Percentiles rank a stretch among this genome's conserved stretches.
These are phyloP conservation scores for Staurois parvus DNA, from an alignment of 2,797 vertebrate species.

Conservation along the genomic window DNA sequence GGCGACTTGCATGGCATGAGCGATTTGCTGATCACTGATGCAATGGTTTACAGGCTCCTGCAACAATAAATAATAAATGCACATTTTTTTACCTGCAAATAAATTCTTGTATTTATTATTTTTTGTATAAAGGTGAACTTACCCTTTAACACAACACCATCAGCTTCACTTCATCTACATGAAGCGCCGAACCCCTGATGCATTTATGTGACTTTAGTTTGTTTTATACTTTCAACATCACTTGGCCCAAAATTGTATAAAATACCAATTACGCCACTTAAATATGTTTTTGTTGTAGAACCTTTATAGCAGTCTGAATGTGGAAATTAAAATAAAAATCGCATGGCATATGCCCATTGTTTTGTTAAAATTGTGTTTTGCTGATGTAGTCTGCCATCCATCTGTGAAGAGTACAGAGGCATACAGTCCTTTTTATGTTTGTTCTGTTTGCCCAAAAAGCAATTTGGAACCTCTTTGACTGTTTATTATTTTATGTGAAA, in stretches of 20 bases:
- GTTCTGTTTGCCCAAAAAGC: constrained; percentile 4
- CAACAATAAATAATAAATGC: no score
- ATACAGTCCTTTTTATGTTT: constrained; percentile 18
- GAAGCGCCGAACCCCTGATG: neutral
- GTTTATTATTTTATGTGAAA: constrained; percentile 23
- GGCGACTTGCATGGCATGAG: no score
- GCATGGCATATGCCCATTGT: neutral
- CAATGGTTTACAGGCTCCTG: no score
- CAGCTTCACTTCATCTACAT: no score
- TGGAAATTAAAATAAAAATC: neutral
- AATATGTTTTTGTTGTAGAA: neutral
- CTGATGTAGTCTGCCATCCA: neutral
- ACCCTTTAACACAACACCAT: no score
- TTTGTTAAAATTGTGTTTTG: neutral
- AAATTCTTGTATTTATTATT: no score
- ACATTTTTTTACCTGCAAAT: no score
- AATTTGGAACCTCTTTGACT: constrained; percentile 5
- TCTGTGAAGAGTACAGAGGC: neutral
- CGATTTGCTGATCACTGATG: no score
- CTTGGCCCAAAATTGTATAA: neutral
- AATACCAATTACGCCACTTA: neutral
- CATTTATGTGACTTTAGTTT: no score
- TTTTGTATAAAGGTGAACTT: no score
- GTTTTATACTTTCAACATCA: neutral
- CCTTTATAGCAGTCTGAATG: neutral